Base-by-base conservation (phyloP, 1,140 invertebrate species). In the Anastrepha obliqua region DNA sequence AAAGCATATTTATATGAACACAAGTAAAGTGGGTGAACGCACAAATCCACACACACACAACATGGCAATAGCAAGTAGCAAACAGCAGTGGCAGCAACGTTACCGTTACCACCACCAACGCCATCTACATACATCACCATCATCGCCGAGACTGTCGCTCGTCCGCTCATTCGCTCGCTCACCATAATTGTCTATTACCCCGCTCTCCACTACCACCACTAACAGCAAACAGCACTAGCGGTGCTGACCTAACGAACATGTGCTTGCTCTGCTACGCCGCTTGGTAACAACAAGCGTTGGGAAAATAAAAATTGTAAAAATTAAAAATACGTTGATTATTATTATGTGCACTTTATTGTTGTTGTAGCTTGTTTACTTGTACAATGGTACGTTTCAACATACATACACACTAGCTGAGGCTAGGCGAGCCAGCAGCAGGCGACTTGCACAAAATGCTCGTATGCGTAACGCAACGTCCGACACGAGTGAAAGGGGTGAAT, bases 401-500 rank as follows among this genome's bases (percentile, higher is more conserved):
- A 55, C 51, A 8, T 55, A 55, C 11, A 11, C 11, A 55, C 11
- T 6, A 55, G 51, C 67, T 42, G 67, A 13, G 67, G 39, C 29
- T 29, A 29, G 29, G 29, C 29, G 29, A 29, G 29, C 29, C 29
- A 29, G 29, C 67, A 74, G 67, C 74, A 81, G 74, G 74, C 74
- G 74, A 81, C 74, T 51, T 81, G 47, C 74, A 81, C 74, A 81
- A 81, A 70, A 81, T 55, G 74, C 74, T 81, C 74, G 74, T 81
- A 13, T 13, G 74, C 51, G 74, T 55, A 81, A 81, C 74, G 74
- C 74, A 81, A 81, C 74, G 74, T n/a, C 74, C n/a, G 51, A 29
- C 74, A 81, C 74, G 74, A 81, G 74, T 55, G 74, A 81, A 81
- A 81, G 47, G 74, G 74, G 74, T 81, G 74, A 81, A 81, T 81